Evolutionary conservation across 1,140 invertebrate species (phyloP), one percentile per base, ranked within the genome.

Genomic region (Wasmannia auropunctata): DNA sequence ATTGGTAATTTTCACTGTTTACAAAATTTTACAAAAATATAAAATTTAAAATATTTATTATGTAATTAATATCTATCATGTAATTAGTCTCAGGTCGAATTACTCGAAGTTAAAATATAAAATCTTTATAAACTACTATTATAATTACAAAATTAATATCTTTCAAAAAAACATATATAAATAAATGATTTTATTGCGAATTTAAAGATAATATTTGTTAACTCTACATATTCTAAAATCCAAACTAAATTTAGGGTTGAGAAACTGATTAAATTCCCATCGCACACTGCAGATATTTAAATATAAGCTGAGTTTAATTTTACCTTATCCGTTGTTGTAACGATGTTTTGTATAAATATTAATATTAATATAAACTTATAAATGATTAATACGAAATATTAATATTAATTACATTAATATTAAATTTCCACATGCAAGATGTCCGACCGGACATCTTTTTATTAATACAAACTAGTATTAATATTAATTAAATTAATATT

Each of bases 391-490:
- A 46, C 16, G 14, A 46, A 46, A 51, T 16, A 51, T 51, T 51
- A 51, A 51, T 51, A 51, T 51, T 51, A 51, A 51, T 51, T 51
- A 51, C 19, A 19, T 51, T 51, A 51, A 60, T 62, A 34, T 34
- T 51, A 6, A 31, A 63, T 63, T 34, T 11, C n/a, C 22, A 7
- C 22, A 7, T 16, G 1, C 3, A 25, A 40, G 11, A 84, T 74
- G 56, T 65, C 43, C 16, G 34, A 65, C 63, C 28, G 25, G 37
- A 84, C n/a, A n/a, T 79, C 81, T 19, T 90, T 90, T 81, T 91
- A 62, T 62, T 62, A 62, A 62, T 62, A 62, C 0, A 31, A 28
- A 31, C 58, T 62, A n/a, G 19, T 22, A 62, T 62, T 62, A 34
- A 62, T 62, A 62, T 62, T 34, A 11, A 62, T 19, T 62, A 34